Base-by-base conservation (phyloP, 2,888 invertebrate species). In the Leptothorax acervorum region DNA sequence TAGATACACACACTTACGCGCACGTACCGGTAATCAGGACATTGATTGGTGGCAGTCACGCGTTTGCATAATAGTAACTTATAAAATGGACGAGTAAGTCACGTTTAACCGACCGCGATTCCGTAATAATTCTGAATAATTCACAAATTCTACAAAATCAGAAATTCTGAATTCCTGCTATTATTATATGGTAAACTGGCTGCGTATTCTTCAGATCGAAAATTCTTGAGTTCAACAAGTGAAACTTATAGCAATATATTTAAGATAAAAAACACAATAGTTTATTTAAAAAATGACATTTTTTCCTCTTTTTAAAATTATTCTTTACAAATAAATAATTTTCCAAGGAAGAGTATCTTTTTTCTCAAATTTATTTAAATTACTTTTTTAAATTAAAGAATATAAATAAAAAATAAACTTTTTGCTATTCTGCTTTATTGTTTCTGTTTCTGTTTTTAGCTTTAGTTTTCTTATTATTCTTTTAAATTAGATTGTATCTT, bases 31-130 rank as follows among this genome's bases (percentile, higher is more conserved):
- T 92, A 92, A 93, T 93, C 92, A 91, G 88, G 91, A 93, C 93
- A 92, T 92, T 92, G 93, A 94, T 93, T 89, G 92, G 92, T 92
- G 90, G 92, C 90, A 85, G 91, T 89, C 89, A 90, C 86, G 86
- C 18, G 53, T 83, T 86, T 86, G 85, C 78, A 86, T 15, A 86
- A 23, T 6, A 81, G 88, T 88, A 87, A 90, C 79, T 90, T 90
- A 88, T 83, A 89, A 65, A 79, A 28, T 60, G 63, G 15, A 23
- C 15, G 31, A 63, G 62, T 35, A 62, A 85, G 70, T 78, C 57
- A 63, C 45, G 65, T 31, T 76, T 76, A 75, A 79, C n/a, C 74
- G 68, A 68, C 15, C 70, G 74, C 75, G 73, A 81, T 84, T 83
- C 85, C 82, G 82, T 84, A 85, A 86, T 86, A 87, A 82, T 85